Percentiles rank a stretch among this genome's conserved stretches.
Evolutionary conservation across 2,888 invertebrate genomes (phyloP).

Genomic region (Penaeus monodon): DNA sequence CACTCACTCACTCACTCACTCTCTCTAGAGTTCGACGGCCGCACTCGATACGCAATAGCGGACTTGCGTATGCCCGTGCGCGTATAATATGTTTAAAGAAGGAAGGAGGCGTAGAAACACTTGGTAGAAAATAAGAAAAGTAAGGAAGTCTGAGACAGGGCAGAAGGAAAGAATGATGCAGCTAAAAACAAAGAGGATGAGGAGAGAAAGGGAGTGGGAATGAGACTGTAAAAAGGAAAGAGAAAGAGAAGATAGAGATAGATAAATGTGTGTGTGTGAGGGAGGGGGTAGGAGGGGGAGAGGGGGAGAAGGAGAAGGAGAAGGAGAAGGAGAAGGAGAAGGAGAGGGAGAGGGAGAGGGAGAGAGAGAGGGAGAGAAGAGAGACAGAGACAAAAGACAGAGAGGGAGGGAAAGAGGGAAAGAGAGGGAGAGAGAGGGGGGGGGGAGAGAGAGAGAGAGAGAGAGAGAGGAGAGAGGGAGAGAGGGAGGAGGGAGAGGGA

Average conservation of each 20-base stretch:
- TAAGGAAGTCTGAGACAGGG: too few species aligned
- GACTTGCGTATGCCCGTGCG: too few species aligned
- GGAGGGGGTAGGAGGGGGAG: background rate
- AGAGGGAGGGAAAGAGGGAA: background rate
- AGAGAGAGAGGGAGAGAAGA: background rate
- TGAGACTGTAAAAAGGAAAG: background rate
- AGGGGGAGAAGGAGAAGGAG: conserved; percentile 27
- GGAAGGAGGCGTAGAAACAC: background rate
- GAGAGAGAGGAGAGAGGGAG: conserved; percentile 12
- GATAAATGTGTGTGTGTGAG: background rate
- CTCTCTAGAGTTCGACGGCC: background rate
- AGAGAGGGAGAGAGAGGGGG: too few species aligned
- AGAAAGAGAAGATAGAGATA: background rate
- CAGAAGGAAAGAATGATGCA: too few species aligned
- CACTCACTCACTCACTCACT: background rate
- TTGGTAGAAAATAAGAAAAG: too few species aligned
- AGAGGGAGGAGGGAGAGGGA: conserved; percentile 5
- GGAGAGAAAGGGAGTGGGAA: background rate
- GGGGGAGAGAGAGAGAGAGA: too few species aligned
- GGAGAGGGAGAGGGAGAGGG: background rate
- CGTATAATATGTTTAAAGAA: too few species aligned
- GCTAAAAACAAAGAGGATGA: background rate
- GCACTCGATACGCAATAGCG: background rate
- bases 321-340: conserved; percentile 19
- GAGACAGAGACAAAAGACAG: too few species aligned